These are phyloP conservation scores for Phymatocera aterrima DNA, from an alignment of 2,888 invertebrate species.

Conservation along the genomic window DNA sequence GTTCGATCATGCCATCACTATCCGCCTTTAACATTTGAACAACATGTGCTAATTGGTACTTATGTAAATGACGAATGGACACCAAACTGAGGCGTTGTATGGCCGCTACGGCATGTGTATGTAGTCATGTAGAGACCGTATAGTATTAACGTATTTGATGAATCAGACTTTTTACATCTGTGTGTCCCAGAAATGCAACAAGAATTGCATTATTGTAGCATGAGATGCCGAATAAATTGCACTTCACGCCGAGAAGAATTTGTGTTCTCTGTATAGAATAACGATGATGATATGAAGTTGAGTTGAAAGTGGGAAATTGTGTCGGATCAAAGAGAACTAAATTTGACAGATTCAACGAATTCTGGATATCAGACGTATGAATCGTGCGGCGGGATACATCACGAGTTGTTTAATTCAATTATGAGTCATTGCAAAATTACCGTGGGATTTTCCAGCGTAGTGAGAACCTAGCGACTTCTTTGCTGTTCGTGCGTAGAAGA, in stretches of 20 bases:
- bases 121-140: background rate
- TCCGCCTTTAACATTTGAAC: background rate
- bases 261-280: background rate
- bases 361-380: too few relatives aligned
- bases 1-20: background rate
- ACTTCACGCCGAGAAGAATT: background rate
- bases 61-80: background rate
- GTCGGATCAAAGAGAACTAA: too few relatives aligned
- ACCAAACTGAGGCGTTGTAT: background rate
- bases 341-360: too few relatives aligned
- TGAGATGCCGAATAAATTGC: background rate
- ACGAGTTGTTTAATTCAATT: too few relatives aligned
- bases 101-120: background rate
- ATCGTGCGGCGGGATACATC: too few relatives aligned
- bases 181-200: background rate
- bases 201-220: background rate
- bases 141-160: background rate
- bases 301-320: too few relatives aligned
- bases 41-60: background rate
- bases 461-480: too few relatives aligned
- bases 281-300: too few relatives aligned
- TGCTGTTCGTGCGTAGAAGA: too few relatives aligned
- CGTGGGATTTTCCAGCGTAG: too few relatives aligned
- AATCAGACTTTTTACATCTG: background rate
- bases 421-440: too few relatives aligned